Base-by-base conservation (phyloP, 1,140 invertebrate species). In the Acromyrmex heyeri region DNA sequence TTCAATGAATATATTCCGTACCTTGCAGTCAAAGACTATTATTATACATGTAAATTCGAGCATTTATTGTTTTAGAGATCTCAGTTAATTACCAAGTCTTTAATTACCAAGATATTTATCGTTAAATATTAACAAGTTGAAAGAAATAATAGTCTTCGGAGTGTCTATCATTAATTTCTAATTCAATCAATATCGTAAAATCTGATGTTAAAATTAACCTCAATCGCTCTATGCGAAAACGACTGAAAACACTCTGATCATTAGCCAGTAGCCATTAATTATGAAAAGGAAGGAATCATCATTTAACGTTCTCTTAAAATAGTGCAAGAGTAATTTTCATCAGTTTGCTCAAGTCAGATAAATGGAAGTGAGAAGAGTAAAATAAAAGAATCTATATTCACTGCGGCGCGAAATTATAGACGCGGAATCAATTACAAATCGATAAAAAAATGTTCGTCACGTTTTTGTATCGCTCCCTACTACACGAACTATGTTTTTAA, bases 401-500 rank as follows among this genome's bases (percentile, higher is more conserved):
- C 10, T 7, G 44, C 27, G 18, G 12, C 8, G 44, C 76, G 44
- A 50, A 65, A 79, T 65, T 44, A 38, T 38, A 50, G 38, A 64
- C 7, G 14, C n/a, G 16, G 21, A 65, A 65, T 67, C 78, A 70
- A 82, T 82, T 44, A 59, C 76, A 18, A 55, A 53, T 79, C 77
- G 14, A 69, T 69, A 59, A 10, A n/a, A 82, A 70, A 72, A 67
- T 48, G 2, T 72, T 48, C 3, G 34, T 48, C 21, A 30, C 24
- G 16, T 69, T 69, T 69, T 57, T 69, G 10, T 30, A 69, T 81
- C 65, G 34, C 16, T 34, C 16, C 14, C 27, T 44, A 38, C 24
- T 78, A 30, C 61, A 30, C 14, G 34, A 38, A 55, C 14, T 67
- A 57, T 16, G 50, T 59, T 79, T 79, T 50, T 34, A 65, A 79